Conservation (phyloP, 64 coral and sea anemone species). For the Dendrophyllia cribrosa region DNA sequence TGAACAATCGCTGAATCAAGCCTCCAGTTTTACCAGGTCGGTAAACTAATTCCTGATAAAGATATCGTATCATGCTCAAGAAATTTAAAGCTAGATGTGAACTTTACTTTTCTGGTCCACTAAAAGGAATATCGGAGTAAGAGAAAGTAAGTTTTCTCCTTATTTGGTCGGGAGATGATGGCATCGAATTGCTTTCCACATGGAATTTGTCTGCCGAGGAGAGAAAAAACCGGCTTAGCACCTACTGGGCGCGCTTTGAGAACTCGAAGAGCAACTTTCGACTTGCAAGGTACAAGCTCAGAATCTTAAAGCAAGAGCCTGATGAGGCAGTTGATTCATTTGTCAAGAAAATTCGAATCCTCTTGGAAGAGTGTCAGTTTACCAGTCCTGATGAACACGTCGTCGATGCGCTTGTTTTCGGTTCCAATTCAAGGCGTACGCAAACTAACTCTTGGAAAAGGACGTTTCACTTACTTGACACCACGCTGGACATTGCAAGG, state of each 20-base stretch:
- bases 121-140: slow-evolving; percentile 25
- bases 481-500: slow-evolving; percentile 65
- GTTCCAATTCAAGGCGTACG: slow-evolving; percentile 40
- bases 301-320: slow-evolving; percentile 42
- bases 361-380: slow-evolving; percentile 56
- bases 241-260: slow-evolving; percentile 67
- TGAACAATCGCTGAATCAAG: too few species aligned
- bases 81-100: too few species aligned
- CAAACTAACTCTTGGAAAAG: slow-evolving; percentile 78
- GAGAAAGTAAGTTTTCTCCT: slow-evolving; percentile 63
- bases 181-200: slow-evolving; percentile 64
- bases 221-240: slow-evolving; percentile 55
- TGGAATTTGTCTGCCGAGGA: slow-evolving; percentile 45
- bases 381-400: slow-evolving; percentile 45
- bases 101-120: too few species aligned
- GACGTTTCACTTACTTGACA: slow-evolving; percentile 66
- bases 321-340: slow-evolving; percentile 54
- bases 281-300: slow-evolving; percentile 55
- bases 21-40: too few species aligned
- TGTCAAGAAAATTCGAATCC: slow-evolving; percentile 53
- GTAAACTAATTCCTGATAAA: too few species aligned
- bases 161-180: slow-evolving; percentile 53
- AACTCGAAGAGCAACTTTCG: slow-evolving; percentile 69
- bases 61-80: too few species aligned
- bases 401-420: slow-evolving; percentile 42